Conservation (phyloP, 2,888 invertebrate genomes). For the Anoplius nigerrimus region DNA sequence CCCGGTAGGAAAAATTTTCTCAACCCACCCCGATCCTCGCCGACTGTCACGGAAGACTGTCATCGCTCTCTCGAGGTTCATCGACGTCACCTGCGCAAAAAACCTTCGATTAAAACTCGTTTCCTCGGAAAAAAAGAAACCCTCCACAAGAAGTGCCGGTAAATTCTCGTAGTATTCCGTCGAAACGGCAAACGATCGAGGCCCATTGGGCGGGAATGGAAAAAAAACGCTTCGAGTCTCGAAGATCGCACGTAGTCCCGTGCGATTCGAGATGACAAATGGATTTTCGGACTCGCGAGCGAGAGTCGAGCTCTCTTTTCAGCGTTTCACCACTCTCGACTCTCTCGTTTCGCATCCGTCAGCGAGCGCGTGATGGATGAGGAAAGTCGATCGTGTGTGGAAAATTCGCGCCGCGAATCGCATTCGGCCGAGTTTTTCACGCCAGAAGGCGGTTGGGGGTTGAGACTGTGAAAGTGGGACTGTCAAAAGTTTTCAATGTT, state of each 20-base stretch:
- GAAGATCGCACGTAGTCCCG: slow-evolving; percentile 42
- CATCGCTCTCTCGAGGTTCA: slow-evolving; percentile 7
- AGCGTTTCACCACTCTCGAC: background rate
- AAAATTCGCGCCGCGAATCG: slow-evolving; percentile 68
- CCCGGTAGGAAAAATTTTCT: no score
- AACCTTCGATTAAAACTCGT: slow-evolving; percentile 57
- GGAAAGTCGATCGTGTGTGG: slow-evolving; percentile 70
- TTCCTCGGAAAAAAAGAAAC: slow-evolving; percentile 19
- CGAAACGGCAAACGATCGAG: slow-evolving; percentile 21
- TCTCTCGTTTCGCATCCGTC: background rate
- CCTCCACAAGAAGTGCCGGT: background rate
- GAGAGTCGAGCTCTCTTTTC: slow-evolving; percentile 24
- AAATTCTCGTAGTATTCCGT: slow-evolving; percentile 8
- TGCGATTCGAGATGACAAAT: slow-evolving; percentile 66
- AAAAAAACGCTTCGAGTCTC: slow-evolving; percentile 53
- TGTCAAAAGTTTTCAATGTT: no score
- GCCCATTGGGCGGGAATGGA: slow-evolving; percentile 5
- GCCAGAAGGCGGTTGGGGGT: slow-evolving; percentile 17
- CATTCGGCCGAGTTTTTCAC: slow-evolving; percentile 52
- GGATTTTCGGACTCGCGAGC: slow-evolving; percentile 56
- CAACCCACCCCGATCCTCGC: background rate
- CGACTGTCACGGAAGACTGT: background rate
- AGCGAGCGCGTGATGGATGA: slow-evolving; percentile 67
- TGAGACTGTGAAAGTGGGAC: no score
- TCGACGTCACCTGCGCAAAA: slow-evolving; percentile 28